Base-by-base conservation (phyloP, 2,113 vertebrate genomes). In the Centropus bengalensis region DNA sequence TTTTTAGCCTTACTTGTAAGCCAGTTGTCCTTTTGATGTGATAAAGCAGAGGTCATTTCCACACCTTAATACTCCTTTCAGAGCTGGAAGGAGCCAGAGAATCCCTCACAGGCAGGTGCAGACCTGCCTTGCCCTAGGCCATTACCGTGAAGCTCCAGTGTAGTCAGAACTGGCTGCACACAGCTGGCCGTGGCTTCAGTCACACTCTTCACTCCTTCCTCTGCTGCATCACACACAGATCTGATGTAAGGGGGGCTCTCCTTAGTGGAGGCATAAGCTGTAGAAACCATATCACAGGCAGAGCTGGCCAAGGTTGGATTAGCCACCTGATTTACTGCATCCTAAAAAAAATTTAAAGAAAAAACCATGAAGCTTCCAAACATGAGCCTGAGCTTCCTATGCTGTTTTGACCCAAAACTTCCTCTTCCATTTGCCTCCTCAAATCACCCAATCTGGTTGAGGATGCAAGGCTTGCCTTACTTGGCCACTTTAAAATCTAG, bases 131-230 rank as follows among this genome's bases (percentile, higher is more conserved):
- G 16, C 14, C n/a, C 16, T 21, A 32, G n/a, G 17, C 26, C 30
- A 90, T 98, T 91, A 99, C 99, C 96, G 30, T 98, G 98, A 40
- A 99, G 98, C 80, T 99, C 98, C 91, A 99, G 97, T 10, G 97
- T 97, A 82, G 98, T 95, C 88, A 99, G 87, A 52, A 99, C 79
- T 28, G 99, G 99, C 84, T 99, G 99, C 64, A 98, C 97, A 4
- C 98, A 98, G 1, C 97, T 98, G 89, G 97, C 91, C 1, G 98
- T 98, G 0, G 91, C 96, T 4, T 92, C 62, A 0, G 78, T 93
- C 62, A 97, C 63, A 2, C 91, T 93, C 93, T 36, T 96, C 78
- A 92, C 79, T 3, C 97, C 96, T 8, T 54, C 82, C 89, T 99
- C 99, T 0, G 99, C 98, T 19, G 54, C 98, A 2, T 97, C 98